phyloP scores from a whole-genome alignment of 2,888 invertebrate genomes.

The Didymodactylos carnosus region DNA sequence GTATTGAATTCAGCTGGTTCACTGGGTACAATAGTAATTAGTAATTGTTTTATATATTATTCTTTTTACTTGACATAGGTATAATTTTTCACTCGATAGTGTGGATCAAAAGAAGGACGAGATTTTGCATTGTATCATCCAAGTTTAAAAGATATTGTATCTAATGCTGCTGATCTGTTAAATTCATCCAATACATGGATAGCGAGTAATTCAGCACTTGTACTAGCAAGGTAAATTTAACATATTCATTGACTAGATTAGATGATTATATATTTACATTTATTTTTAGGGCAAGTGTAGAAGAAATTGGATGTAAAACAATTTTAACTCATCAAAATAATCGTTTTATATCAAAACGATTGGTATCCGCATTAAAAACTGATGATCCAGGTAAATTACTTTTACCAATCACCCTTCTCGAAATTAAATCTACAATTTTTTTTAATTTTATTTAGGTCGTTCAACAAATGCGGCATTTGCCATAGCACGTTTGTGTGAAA shows the following conservation, averaged over 20 bases:
- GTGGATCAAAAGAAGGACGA: constrained; percentile 29
- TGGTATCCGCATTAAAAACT: constrained; percentile 26
- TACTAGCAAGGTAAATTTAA: constrained; percentile 26
- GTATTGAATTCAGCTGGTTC: constrained; percentile 36
- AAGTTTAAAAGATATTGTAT: constrained; percentile 23
- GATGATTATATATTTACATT: neutral
- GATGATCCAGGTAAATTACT: constrained; percentile 27
- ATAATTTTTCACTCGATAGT: constrained; percentile 19
- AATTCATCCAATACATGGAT: constrained; percentile 30
- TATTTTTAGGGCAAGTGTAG: constrained; percentile 26
- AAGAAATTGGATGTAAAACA: constrained; percentile 26
- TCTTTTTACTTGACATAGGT: neutral
- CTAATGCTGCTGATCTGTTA: constrained; percentile 24
- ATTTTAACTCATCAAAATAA: constrained; percentile 24
- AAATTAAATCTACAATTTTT: neutral
- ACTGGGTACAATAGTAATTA: constrained; percentile 27
- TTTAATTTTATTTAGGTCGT: constrained; percentile 21
- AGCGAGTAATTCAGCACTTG: constrained; percentile 33
- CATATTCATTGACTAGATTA: neutral
- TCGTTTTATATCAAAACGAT: constrained; percentile 23
- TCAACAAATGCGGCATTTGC: constrained; percentile 36
- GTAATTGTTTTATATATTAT: neutral
- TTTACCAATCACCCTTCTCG: neutral
- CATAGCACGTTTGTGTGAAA: constrained; percentile 32
- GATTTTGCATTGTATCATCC: constrained; percentile 27